Base-by-base conservation (phyloP, 2,888 invertebrate species). In the Danaus chrysippus region DNA sequence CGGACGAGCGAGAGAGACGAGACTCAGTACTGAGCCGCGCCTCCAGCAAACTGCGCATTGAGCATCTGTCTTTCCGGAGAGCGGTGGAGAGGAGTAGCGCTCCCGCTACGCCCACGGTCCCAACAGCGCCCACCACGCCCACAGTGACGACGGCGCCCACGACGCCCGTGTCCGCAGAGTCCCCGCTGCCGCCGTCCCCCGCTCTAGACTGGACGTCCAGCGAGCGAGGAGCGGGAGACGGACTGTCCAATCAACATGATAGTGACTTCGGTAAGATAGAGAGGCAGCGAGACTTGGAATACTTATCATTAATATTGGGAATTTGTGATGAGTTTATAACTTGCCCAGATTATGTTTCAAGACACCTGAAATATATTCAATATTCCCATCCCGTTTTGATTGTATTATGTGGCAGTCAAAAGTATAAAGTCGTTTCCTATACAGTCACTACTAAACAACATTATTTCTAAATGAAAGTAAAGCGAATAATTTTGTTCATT, bases 191-290 rank as follows among this genome's bases (percentile, higher is more conserved):
- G 0, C 82, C 81, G 0, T 74, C 75, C 2, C 85, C 87, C 0
- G 91, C 91, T 0, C 86, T 94, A 34, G 94, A 95, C 70, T 95
- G 95, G 94, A 92, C 9, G 10, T 10, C 15, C 17, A 49, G 92
- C 57, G 95, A 95, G 75, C 89, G 96, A 19, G 95, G 95, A 3
- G 93, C 94, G 6, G 96, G 94, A 0, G 97, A 97, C 79, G 97
- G 97, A 1, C 94, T 96, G 68, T 96, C 96, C 13, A 95, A 95
- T 82, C 96, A 96, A 78, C 96, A 95, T 42, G 97, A 97, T 81
- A 96, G 96, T 64, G 96, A 96, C 81, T 96, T 96, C 79, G 95
- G 95, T 93, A 86, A 87, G 15, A 11, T 17, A n/a, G 17, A 2
- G 49, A 8, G 17, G 10, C 49, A 49, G 11, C 17, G 10, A 17